A percentile compares a stretch with the other conserved stretches of the same genome.
Conservation (phyloP, 1,140 invertebrate genomes). For the Papilio helenus region DNA sequence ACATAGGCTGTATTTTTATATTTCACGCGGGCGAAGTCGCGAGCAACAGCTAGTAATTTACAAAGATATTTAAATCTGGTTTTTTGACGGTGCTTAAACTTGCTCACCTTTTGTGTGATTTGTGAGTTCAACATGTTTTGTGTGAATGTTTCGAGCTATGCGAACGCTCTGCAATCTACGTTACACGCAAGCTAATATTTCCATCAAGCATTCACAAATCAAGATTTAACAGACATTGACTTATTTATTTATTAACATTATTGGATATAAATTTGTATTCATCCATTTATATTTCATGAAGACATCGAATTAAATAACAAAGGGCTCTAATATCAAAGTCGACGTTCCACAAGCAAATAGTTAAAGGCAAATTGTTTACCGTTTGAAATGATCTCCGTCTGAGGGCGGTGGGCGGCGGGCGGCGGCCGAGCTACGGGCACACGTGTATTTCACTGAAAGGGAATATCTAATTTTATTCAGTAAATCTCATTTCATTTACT, state of each 20-base stretch:
- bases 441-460: slow-evolving; percentile 25
- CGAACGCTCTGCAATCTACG: not conserved
- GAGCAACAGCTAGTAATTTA: too few species aligned
- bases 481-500: not conserved
- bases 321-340: slow-evolving; percentile 24
- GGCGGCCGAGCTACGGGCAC: not conserved
- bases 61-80: too few species aligned
- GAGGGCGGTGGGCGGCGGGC: not conserved
- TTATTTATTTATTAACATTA: not conserved
- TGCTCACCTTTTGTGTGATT: too few species aligned
- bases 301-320: slow-evolving; percentile 31
- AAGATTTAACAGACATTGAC: not conserved
- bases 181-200: not conserved
- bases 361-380: slow-evolving; percentile 30
- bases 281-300: slow-evolving; percentile 10
- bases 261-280: not conserved
- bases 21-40: too few species aligned
- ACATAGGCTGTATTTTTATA: too few species aligned
- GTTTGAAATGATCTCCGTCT: not conserved
- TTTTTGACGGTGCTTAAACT: too few species aligned
- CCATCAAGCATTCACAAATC: not conserved
- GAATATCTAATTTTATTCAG: slow-evolving; percentile 6
- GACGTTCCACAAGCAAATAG: slow-evolving; percentile 20
- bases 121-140: too few species aligned
- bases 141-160: not conserved